These are phyloP conservation scores for Cyclophora albipunctata DNA, from an alignment of 2,888 invertebrate species.

Conservation along the genomic window DNA sequence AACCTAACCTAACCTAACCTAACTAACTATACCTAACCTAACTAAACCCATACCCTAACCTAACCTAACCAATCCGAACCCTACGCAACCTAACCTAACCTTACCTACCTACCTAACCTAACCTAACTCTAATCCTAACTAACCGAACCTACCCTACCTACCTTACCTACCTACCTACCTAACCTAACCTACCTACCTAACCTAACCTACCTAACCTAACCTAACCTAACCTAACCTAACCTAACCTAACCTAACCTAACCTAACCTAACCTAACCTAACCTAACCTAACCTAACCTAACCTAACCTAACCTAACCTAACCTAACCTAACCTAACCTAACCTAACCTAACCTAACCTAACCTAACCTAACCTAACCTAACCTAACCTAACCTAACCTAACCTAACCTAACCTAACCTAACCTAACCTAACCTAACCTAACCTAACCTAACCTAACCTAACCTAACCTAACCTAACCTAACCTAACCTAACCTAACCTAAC, in stretches of 20 bases:
- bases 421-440: constrained; percentile 16
- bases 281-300: constrained; percentile 17
- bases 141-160: constrained; percentile 16
- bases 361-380: constrained; percentile 18
- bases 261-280: constrained; percentile 12
- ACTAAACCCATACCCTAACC: constrained; percentile 10
- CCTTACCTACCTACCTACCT: constrained; percentile 9
- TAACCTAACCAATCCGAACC: constrained; percentile 12
- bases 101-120: constrained; percentile 15
- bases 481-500: constrained; percentile 19
- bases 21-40: constrained; percentile 10
- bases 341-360: constrained; percentile 14
- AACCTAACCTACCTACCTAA: constrained; percentile 17
- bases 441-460: constrained; percentile 21
- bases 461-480: constrained; percentile 17
- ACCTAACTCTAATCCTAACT: constrained; percentile 19
- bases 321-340: constrained; percentile 20
- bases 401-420: constrained; percentile 13
- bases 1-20: constrained; percentile 10
- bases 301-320: constrained; percentile 22
- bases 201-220: constrained; percentile 19
- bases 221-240: constrained; percentile 20
- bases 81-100: constrained; percentile 13
- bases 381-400: constrained; percentile 18
- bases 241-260: constrained; percentile 20